phyloP scores from a whole-genome alignment of 2,113 vertebrate genomes.

The Aplodontia rufa region DNA sequence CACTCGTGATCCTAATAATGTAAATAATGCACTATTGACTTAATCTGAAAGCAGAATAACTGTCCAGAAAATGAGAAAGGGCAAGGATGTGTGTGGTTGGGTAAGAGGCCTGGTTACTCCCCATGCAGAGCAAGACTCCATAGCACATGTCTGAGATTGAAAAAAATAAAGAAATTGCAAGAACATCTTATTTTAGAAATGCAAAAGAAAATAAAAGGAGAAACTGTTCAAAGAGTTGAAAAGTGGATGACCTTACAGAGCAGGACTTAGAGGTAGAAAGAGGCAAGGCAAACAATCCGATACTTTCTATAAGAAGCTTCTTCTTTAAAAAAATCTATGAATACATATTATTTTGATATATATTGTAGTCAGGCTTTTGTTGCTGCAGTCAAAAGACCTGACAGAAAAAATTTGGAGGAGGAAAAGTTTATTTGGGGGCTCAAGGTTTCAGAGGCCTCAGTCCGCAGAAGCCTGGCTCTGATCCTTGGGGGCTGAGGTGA shows the following conservation, averaged over 20 bases:
- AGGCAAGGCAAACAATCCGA: neutral
- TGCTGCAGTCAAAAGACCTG: too few relatives aligned
- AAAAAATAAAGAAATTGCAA: constrained; percentile 29
- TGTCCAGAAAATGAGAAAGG: constrained; percentile 4
- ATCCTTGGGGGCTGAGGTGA: too few relatives aligned
- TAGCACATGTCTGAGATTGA: neutral
- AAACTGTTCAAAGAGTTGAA: neutral
- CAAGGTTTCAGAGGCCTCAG: too few relatives aligned
- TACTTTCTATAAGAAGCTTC: neutral
- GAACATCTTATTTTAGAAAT: neutral
- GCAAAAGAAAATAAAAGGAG: neutral
- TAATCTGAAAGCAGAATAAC: neutral
- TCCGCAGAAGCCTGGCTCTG: too few relatives aligned
- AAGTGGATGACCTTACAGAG: neutral
- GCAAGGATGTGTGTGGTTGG: neutral
- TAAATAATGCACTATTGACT: neutral
- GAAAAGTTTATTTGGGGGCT: too few relatives aligned
- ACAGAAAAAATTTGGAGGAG: too few relatives aligned
- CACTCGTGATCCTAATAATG: neutral
- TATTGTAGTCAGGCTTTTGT: too few relatives aligned
- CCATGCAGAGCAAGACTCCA: neutral
- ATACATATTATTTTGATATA: neutral
- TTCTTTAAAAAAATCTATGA: neutral
- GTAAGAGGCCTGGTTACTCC: neutral
- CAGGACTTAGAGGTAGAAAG: neutral